A percentile compares a stretch with the other conserved stretches of the same genome.
Conservation (phyloP, 1,140 invertebrate genomes). For the Ceratosolen solmsi region DNA sequence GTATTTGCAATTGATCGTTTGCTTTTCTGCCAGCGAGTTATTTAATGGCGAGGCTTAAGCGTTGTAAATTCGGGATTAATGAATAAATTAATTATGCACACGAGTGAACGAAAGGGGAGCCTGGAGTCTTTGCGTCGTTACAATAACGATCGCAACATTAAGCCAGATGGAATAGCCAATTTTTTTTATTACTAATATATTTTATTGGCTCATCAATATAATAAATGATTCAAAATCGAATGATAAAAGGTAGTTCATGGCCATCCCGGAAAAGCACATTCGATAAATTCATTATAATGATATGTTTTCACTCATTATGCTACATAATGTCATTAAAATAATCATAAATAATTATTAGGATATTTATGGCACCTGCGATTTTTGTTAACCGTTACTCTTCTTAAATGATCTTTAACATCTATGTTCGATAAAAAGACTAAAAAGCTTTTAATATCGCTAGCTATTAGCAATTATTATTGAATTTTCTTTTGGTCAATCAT, state of each 20-base stretch:
- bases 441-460: too few species aligned
- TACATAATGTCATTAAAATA: background rate
- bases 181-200: background rate
- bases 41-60: background rate
- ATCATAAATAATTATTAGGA: background rate
- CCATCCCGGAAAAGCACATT: background rate
- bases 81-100: background rate
- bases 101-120: background rate
- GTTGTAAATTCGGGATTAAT: constrained; percentile 4
- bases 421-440: background rate
- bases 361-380: background rate
- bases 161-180: background rate
- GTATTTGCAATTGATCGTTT: background rate
- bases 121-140: background rate
- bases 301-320: background rate
- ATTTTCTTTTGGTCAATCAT: background rate
- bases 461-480: background rate
- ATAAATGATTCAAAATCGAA: background rate
- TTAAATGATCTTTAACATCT: background rate
- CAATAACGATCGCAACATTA: background rate
- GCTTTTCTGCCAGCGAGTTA: background rate
- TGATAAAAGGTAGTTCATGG: background rate
- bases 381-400: background rate
- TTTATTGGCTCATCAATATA: background rate
- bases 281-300: background rate